These are phyloP conservation scores for Caprella mutica DNA, from an alignment of 2,888 invertebrate genomes.

Conservation along the genomic window DNA sequence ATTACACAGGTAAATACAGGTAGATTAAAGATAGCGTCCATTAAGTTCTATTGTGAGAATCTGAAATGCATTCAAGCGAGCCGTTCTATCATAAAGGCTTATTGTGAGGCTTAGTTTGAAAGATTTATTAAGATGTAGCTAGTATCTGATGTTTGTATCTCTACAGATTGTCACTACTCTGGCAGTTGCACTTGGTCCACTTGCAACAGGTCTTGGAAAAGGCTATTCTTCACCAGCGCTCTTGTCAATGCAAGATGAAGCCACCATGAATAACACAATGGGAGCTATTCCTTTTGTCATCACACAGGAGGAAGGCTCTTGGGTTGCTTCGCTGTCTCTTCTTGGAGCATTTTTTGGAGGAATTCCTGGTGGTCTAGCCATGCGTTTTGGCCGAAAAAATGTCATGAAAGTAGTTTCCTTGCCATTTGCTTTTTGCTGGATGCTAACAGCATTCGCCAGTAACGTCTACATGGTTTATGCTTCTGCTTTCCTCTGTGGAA, in stretches of 20 bases:
- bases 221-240: slow-evolving; percentile 72
- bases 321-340: slow-evolving; percentile 70
- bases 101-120: neutral
- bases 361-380: slow-evolving; percentile 61
- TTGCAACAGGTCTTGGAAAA: slow-evolving; percentile 66
- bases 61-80: too few species aligned
- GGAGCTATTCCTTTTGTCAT: slow-evolving; percentile 34
- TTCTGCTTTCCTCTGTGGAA: slow-evolving; percentile 73
- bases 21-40: too few species aligned
- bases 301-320: slow-evolving; percentile 61
- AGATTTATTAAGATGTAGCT: neutral
- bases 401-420: slow-evolving; percentile 60
- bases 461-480: slow-evolving; percentile 67
- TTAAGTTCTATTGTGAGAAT: too few species aligned
- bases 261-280: slow-evolving; percentile 30
- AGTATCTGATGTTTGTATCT: neutral
- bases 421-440: slow-evolving; percentile 68
- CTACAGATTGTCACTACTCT: slow-evolving; percentile 60
- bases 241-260: slow-evolving; percentile 49
- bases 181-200: slow-evolving; percentile 64
- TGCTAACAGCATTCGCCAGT: slow-evolving; percentile 63
- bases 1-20: slow-evolving; percentile 24
- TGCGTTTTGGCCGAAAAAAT: slow-evolving; percentile 58
- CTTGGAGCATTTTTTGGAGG: slow-evolving; percentile 69
- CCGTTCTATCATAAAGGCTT: neutral